Conservation (phyloP, 2,888 invertebrate genomes). For the Acleris holmiana region DNA sequence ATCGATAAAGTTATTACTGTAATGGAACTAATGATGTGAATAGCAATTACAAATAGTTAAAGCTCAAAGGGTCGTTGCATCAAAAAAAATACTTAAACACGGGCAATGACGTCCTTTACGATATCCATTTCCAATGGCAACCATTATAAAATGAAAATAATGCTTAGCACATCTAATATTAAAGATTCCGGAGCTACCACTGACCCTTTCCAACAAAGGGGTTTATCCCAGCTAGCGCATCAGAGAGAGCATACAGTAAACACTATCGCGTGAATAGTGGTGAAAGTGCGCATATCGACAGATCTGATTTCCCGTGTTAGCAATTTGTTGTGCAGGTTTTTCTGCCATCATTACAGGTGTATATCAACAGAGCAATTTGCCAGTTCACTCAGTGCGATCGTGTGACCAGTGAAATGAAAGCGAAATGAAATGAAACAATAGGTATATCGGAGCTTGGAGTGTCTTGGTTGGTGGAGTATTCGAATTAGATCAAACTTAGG, state of each 20-base stretch:
- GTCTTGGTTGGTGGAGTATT: not conserved
- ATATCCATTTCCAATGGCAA: not conserved
- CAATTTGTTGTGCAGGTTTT: constrained; percentile 19
- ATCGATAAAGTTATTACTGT: constrained; percentile 14
- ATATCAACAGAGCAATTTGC: constrained; percentile 22
- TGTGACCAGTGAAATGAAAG: constrained; percentile 21
- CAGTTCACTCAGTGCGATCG: not conserved
- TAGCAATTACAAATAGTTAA: not conserved
- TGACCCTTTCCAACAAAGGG: constrained; percentile 7
- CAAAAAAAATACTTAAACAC: not conserved
- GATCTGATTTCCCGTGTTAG: constrained; percentile 30
- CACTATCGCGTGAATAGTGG: constrained; percentile 14
- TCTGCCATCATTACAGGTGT: constrained; percentile 20
- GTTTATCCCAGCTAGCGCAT: not conserved
- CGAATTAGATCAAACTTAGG: constrained; percentile 1
- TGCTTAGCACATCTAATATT: no score
- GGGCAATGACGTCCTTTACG: constrained; percentile 5
- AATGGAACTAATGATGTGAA: not conserved
- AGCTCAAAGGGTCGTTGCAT: constrained; percentile 8
- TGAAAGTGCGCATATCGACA: constrained; percentile 31
- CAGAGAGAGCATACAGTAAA: constrained; percentile 13
- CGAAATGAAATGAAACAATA: no score
- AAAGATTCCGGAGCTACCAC: no score
- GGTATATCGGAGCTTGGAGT: not conserved
- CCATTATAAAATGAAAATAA: no score